phyloP scores from a whole-genome alignment of 2,888 invertebrate species.

The Sarcophaga variegata region DNA sequence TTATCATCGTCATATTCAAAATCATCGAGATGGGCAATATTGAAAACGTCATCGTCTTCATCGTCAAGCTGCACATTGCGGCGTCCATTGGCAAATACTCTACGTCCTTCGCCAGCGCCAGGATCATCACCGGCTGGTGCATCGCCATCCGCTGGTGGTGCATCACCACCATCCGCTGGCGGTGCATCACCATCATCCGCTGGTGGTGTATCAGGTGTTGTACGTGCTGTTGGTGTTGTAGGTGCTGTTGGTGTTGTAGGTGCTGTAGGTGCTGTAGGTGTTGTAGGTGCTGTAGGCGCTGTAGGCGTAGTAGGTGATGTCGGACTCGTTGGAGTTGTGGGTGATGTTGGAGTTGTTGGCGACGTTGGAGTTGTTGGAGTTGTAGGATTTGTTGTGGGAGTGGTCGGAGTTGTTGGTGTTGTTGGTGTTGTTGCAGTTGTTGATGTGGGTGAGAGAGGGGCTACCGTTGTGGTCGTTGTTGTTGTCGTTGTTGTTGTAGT shows the following conservation, averaged over 20 bases:
- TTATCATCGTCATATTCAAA: too few species aligned
- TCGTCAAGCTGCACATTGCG: slow-evolving; percentile 29
- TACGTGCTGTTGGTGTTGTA: background rate
- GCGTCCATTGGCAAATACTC: background rate
- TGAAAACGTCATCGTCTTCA: slow-evolving; percentile 11
- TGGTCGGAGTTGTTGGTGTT: background rate
- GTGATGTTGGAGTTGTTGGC: background rate
- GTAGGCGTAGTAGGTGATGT: background rate
- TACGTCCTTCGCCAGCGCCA: slow-evolving; percentile 28
- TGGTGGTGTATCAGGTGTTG: background rate
- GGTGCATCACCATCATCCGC: too few species aligned
- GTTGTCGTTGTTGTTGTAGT: slow-evolving; percentile 39
- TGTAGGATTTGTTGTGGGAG: background rate
- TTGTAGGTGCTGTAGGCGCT: background rate
- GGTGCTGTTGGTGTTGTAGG: background rate
- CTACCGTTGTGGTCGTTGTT: slow-evolving; percentile 4
- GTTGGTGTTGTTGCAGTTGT: slow-evolving; percentile 9
- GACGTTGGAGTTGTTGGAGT: background rate
- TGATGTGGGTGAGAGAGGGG: background rate
- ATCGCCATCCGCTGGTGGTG: background rate
- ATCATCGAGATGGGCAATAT: background rate
- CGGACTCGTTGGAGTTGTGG: background rate
- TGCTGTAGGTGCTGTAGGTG: background rate
- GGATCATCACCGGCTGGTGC: slow-evolving; percentile 15
- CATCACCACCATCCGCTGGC: background rate